Evolutionary conservation across 2,888 invertebrate genomes (phyloP).

Genomic region (Paralinhomoeus sp.): DNA sequence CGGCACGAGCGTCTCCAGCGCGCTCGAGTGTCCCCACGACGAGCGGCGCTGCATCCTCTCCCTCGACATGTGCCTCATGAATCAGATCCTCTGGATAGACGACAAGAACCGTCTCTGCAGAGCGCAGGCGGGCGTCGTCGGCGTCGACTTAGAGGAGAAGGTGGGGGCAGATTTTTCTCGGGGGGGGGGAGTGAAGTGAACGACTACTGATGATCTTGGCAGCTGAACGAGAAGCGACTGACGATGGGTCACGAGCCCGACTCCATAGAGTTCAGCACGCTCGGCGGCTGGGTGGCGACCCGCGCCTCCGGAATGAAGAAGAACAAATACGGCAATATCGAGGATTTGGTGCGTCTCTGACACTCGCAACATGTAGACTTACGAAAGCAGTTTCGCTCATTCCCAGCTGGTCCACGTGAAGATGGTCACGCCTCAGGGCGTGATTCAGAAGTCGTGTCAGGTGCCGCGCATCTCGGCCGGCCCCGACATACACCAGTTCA

Average conservation of each 20-base stretch:
- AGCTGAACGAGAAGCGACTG: slow-evolving; percentile 14
- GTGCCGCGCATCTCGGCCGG: slow-evolving; percentile 56
- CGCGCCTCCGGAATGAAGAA: slow-evolving; percentile 98
- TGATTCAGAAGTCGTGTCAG: slow-evolving; percentile 54
- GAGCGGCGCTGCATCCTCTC: slow-evolving; percentile 60
- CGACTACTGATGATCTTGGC: background rate
- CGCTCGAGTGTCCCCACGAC: slow-evolving; percentile 53
- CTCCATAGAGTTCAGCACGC: slow-evolving; percentile 65
- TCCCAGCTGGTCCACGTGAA: slow-evolving; percentile 51
- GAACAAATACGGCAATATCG: slow-evolving; percentile 89
- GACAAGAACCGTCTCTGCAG: slow-evolving; percentile 53
- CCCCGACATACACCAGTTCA: slow-evolving; percentile 56
- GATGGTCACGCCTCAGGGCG: slow-evolving; percentile 60
- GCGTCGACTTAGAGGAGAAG: slow-evolving; percentile 65
- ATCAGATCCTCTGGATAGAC: slow-evolving; percentile 77
- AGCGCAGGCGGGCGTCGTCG: slow-evolving; percentile 70
- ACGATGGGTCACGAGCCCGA: slow-evolving; percentile 81
- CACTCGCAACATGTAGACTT: background rate
- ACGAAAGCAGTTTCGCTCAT: background rate
- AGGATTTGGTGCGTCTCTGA: slow-evolving; percentile 50
- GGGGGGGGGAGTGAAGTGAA: background rate
- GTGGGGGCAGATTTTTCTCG: slow-evolving; percentile 12
- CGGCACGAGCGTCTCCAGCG: slow-evolving; percentile 73
- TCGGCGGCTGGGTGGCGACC: slow-evolving; percentile 94
- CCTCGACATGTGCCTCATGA: slow-evolving; percentile 81